A percentile compares a stretch with the other conserved stretches of the same genome.
These are phyloP conservation scores for Lytechinus pictus DNA, from an alignment of 35 echinoderm and acorn worm species.

Conservation along the genomic window DNA sequence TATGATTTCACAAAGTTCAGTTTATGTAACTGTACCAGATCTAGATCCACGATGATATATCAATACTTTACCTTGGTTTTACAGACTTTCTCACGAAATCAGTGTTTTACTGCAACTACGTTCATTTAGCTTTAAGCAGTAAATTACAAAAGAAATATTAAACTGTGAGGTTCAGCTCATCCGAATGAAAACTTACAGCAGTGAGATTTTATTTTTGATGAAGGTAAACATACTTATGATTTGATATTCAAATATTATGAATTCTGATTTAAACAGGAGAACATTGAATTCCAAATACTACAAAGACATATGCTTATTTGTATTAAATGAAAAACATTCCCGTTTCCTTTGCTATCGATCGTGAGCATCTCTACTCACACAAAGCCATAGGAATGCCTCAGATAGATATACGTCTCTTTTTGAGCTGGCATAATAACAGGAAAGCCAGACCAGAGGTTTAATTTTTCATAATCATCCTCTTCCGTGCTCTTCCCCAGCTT, in stretches of 20 bases:
- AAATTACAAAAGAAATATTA: no score
- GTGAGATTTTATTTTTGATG: background rate
- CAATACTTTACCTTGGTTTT: no score
- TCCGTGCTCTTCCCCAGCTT: background rate
- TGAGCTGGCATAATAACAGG: slow-evolving; percentile 40
- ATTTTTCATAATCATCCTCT: slow-evolving; percentile 57
- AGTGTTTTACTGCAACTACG: no score
- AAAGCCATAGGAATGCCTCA: background rate
- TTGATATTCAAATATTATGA: background rate
- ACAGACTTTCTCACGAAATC: no score
- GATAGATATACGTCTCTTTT: background rate
- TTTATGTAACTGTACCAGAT: no score
- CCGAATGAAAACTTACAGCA: background rate
- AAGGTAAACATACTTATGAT: background rate
- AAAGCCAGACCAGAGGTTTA: slow-evolving; percentile 51
- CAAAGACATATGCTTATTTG: background rate
- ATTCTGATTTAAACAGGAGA: background rate
- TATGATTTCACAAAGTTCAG: no score
- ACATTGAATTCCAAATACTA: background rate
- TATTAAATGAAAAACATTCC: background rate
- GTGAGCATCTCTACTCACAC: background rate
- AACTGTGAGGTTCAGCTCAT: no score
- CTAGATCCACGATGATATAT: no score
- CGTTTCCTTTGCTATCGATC: background rate
- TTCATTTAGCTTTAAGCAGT: no score